Evolutionary conservation across 2,888 invertebrate genomes (phyloP), one percentile per base, ranked within the genome.

Genomic region (Eristalinus aeneus): DNA sequence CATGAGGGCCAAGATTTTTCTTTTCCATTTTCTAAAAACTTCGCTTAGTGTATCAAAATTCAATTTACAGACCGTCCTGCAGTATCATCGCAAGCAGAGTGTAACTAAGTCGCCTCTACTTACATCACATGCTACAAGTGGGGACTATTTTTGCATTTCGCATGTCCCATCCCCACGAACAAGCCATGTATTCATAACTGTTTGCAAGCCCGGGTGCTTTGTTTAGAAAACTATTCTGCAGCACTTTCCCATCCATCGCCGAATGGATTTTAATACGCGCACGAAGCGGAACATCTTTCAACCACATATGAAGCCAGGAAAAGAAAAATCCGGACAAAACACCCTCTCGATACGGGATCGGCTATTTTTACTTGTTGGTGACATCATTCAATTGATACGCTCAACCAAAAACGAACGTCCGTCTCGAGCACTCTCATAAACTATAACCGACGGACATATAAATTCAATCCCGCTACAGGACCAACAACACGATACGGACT

Each of bases 371-470:
- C 46, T 16, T 16, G 46, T 8, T 20, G 34, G 5, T 12, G 54
- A 32, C 54, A 68, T 56, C 54, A 56, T 68, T 20, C 67, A 34
- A 56, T 69, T 69, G 56, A 36, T 34, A 56, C 36, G 36, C n/a
- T 34, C 20, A 6, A 10, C 22, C 2, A 12, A 6, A 20, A 20
- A 22, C 12, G 9, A 11, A 23, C 31, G 23, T n/a, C 58, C 16
- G 10, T 36, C 9, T 27, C 27, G 27, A 3, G 27, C 27, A 5
- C 27, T 23, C 10, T 2, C 56, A 27, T 69, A 69, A 56, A 68
- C 34, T 3, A 68, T 34, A 56, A 32, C 22, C 68, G 16, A 8
- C 11, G 32, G 20, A 56, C 56, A 12, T n/a, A 68, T 68, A 34
- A 56, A 68, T 68, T 23, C 34, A 68, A 36, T 32, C 23, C 20